Conservation (phyloP, 2,113 vertebrate species). For the Cacatua alba region DNA sequence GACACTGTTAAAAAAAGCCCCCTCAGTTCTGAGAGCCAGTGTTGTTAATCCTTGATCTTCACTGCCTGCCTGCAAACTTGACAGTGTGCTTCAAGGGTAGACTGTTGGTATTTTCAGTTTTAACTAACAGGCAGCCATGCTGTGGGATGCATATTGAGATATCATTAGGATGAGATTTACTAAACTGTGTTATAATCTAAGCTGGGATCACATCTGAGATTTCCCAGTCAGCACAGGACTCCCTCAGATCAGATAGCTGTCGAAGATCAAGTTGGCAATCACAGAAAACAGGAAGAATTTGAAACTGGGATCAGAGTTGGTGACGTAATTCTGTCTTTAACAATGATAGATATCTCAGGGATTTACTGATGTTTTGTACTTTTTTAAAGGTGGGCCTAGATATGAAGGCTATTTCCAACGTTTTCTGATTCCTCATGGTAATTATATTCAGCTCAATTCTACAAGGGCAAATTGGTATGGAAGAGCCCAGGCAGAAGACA, state of each 20-base stretch:
- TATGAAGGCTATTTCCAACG: background rate
- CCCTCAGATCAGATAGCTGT: background rate
- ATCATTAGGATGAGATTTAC: background rate
- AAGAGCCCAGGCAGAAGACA: background rate
- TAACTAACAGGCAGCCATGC: background rate
- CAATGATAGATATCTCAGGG: background rate
- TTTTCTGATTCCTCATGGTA: background rate
- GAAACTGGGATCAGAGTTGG: background rate
- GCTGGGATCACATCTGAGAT: background rate
- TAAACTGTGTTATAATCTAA: background rate
- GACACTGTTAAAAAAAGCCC: background rate
- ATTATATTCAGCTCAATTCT: background rate
- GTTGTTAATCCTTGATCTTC: constrained; percentile 42
- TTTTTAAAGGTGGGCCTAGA: background rate
- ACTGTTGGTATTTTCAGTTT: background rate
- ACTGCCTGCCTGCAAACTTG: background rate
- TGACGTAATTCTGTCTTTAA: background rate
- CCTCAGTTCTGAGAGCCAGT: background rate
- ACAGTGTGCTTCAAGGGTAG: background rate
- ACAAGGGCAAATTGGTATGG: background rate
- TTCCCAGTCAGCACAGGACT: background rate
- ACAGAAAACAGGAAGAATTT: background rate
- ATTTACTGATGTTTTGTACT: background rate
- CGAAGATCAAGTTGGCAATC: background rate
- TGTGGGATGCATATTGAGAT: background rate